A percentile compares a stretch with the other conserved stretches of the same genome.
These are phyloP conservation scores for Trichechus manatus DNA, from an alignment of 2,113 vertebrate genomes.

Conservation along the genomic window DNA sequence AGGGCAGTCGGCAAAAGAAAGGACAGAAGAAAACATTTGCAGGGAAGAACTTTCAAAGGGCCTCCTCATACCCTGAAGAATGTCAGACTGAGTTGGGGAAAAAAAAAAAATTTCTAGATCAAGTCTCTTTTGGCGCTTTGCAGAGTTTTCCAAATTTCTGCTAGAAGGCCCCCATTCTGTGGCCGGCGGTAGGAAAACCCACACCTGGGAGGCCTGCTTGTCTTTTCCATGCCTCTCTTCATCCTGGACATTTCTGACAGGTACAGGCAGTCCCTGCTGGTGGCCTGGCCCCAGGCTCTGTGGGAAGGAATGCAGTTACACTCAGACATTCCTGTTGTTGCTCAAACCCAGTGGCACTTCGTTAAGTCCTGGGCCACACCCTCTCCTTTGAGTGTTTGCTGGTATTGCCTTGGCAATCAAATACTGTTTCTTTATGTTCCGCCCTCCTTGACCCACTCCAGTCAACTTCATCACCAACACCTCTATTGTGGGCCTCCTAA, in stretches of 20 bases:
- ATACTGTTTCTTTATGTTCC: conserved; percentile 51
- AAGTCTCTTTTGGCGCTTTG: conserved; percentile 53
- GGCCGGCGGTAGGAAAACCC: conserved; percentile 39
- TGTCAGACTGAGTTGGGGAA: neutral
- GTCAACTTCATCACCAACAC: conserved; percentile 69
- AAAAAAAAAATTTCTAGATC: conserved; percentile 23
- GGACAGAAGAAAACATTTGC: neutral
- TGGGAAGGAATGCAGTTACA: conserved; percentile 33
- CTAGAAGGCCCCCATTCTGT: conserved; percentile 48
- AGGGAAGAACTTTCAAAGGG: neutral
- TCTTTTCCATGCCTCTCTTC: conserved; percentile 26
- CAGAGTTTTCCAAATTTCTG: conserved; percentile 73
- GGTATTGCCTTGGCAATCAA: conserved; percentile 50
- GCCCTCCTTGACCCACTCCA: neutral
- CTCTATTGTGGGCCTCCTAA: neutral
- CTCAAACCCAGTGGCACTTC: conserved; percentile 77
- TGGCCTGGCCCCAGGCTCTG: conserved; percentile 53
- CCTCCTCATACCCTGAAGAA: neutral
- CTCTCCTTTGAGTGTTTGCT: conserved; percentile 67
- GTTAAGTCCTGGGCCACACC: conserved; percentile 72
- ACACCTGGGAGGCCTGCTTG: conserved; percentile 70
- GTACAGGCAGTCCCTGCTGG: conserved; percentile 36
- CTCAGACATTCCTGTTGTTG: conserved; percentile 78
- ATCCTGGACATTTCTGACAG: conserved; percentile 67
- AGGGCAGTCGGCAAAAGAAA: neutral